A percentile compares a stretch with the other conserved stretches of the same genome.
These are phyloP conservation scores for Labeo calbasu DNA, from an alignment of 2,797 vertebrate genomes.

Conservation along the genomic window DNA sequence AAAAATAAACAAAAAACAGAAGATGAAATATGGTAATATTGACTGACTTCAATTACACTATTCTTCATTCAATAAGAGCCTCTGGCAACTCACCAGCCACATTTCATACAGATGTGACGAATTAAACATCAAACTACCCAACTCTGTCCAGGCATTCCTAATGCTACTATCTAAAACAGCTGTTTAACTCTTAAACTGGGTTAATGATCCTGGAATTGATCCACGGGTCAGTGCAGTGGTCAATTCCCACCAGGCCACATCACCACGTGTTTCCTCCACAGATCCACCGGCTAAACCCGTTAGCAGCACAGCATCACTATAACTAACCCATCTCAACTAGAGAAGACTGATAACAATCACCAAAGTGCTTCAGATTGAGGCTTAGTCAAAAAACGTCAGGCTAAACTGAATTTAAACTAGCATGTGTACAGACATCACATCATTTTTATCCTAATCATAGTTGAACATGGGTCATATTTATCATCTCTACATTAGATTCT, in stretches of 20 bases:
- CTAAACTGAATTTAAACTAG: not conserved
- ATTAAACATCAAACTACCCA: not conserved
- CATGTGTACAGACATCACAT: not conserved
- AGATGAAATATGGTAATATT: not conserved
- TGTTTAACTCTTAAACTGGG: not conserved
- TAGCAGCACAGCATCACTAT: constrained; percentile 20
- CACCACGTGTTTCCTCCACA: constrained; percentile 53
- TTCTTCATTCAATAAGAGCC: not conserved
- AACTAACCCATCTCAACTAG: not conserved
- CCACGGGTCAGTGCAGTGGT: constrained; percentile 25
- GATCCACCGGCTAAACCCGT: constrained; percentile 36
- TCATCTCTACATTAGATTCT: not conserved
- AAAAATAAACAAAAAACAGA: not conserved
- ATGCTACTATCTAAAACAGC: not conserved
- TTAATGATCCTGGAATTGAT: not conserved
- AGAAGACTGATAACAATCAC: not conserved
- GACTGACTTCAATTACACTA: not conserved
- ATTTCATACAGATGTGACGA: not conserved
- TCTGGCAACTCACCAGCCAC: not conserved
- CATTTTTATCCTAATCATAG: not conserved
- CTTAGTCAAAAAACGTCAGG: too few relatives aligned
- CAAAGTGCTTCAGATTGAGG: not conserved
- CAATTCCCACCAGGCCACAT: constrained; percentile 26
- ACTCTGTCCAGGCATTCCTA: not conserved
- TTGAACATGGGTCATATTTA: not conserved